A percentile compares a stretch with the other conserved stretches of the same genome.
Evolutionary conservation across 2,113 vertebrate genomes (phyloP).

Genomic region (Scomber japonicus): DNA sequence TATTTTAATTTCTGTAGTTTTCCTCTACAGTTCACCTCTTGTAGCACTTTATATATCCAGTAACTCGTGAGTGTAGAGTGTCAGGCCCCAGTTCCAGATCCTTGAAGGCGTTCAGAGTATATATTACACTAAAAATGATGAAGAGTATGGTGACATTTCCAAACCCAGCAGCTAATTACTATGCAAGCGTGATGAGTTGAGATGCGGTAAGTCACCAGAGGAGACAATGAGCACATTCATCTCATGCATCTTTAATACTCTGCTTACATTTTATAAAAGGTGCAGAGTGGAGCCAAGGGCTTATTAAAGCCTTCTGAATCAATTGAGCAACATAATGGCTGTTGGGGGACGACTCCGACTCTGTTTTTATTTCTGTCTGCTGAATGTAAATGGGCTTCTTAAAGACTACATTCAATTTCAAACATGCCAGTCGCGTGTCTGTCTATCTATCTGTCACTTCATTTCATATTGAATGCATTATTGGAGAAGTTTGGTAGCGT

Average conservation of each 20-base stretch:
- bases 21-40: conserved; percentile 21
- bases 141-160: conserved; percentile 65
- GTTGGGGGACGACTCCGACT: conserved; percentile 72
- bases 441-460: conserved; percentile 32
- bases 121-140: conserved; percentile 65
- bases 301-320: conserved; percentile 79
- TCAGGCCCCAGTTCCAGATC: conserved; percentile 50
- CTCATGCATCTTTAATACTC: conserved; percentile 80
- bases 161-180: conserved; percentile 76
- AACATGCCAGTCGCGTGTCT: conserved; percentile 32
- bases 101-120: conserved; percentile 60
- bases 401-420: conserved; percentile 56
- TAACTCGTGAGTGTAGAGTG: conserved; percentile 42
- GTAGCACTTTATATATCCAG: conserved; percentile 13
- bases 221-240: conserved; percentile 76
- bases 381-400: conserved; percentile 71
- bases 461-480: conserved; percentile 33
- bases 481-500: conserved; percentile 9
- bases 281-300: conserved; percentile 71
- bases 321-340: conserved; percentile 76
- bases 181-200: conserved; percentile 59
- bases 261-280: conserved; percentile 75
- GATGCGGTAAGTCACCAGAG: conserved; percentile 61
- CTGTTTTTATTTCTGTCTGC: conserved; percentile 68
- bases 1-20: conserved; percentile 28